phyloP scores from a whole-genome alignment of 1,140 invertebrate genomes.

The Teleopsis dalmanni region DNA sequence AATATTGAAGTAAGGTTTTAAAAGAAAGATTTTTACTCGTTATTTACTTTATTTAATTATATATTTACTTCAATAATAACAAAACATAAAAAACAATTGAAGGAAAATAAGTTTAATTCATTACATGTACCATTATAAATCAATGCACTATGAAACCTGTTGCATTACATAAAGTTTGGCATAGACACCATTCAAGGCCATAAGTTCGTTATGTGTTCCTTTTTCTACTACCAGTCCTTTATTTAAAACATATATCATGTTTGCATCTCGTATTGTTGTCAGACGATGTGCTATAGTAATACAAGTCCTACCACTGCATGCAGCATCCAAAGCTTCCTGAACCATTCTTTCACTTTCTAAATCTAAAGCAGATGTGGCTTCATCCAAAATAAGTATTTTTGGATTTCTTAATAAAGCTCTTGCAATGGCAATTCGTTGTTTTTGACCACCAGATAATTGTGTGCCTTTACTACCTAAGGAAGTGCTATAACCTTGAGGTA shows the following conservation, averaged over 20 bases:
- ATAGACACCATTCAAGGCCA: slow-evolving; percentile 58
- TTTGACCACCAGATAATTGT: slow-evolving; percentile 72
- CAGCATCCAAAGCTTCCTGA: slow-evolving; percentile 61
- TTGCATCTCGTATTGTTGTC: slow-evolving; percentile 59
- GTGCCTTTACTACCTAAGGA: slow-evolving; percentile 62
- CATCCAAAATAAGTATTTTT: slow-evolving; percentile 68
- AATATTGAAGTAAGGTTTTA: too few relatives aligned
- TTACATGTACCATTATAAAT: too few relatives aligned
- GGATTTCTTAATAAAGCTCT: slow-evolving; percentile 68
- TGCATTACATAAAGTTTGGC: slow-evolving; percentile 58
- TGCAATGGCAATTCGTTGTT: slow-evolving; percentile 76
- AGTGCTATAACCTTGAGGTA: slow-evolving; percentile 76
- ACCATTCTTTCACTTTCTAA: slow-evolving; percentile 69
- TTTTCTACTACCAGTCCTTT: slow-evolving; percentile 59
- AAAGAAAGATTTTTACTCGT: too few relatives aligned
- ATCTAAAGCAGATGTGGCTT: slow-evolving; percentile 80
- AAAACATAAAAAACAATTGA: too few relatives aligned
- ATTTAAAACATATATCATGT: slow-evolving; percentile 57
- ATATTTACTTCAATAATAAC: too few relatives aligned
- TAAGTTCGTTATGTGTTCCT: slow-evolving; percentile 63
- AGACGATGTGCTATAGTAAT: slow-evolving; percentile 66
- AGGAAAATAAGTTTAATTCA: too few relatives aligned
- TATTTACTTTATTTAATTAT: too few relatives aligned
- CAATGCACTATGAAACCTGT: slow-evolving; percentile 26
- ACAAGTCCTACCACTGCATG: slow-evolving; percentile 61